Base-by-base conservation (phyloP, 2,888 invertebrate genomes). In the Tachina fera region DNA sequence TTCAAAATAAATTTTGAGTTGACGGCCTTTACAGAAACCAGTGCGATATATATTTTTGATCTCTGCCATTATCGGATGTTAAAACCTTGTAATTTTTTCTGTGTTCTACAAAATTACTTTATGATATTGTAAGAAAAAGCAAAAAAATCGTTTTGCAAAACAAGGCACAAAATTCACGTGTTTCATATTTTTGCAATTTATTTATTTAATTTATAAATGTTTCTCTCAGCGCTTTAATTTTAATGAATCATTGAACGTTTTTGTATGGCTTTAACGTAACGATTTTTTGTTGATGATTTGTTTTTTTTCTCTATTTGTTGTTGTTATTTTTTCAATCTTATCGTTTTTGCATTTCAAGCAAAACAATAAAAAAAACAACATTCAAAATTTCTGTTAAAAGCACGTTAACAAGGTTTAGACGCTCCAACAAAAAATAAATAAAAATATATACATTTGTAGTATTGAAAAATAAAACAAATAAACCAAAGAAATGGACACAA, bases 181-280 rank as follows among this genome's bases (percentile, higher is more conserved):
- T 63, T 74, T 63, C 16, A 22, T 14, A 9, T 49, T 43, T 47
- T 65, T 43, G 13, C 56, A 19, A 45, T 53, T 53, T n/a, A n/a
- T n/a, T n/a, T n/a, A n/a, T n/a, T n/a, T 19, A 8, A 51, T n/a
- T 5, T 68, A 1, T 53, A 49, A 6, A 19, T 67, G 16, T 6
- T 77, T 47, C 13, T 61, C 51, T 60, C 9, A 61, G 3, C 19
- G 4, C 41, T 51, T 45, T n/a, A n/a, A n/a, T 43, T 51, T 63
- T 79, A 53, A 63, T 71, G 65, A 63, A 56, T 79, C 71, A 72
- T 56, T 71, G 60, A 77, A 67, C 67, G 76, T 67, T 47, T 45
- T 76, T 76, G 76, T 76, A 67, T 68, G 77, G 67, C 58, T 77
- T 77, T 67, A 58, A 58, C 41, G 39, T 43, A 65, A 75, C 63